A percentile compares a stretch with the other conserved stretches of the same genome.
These are phyloP conservation scores for Platysternon megacephalum DNA, from an alignment of 2,113 vertebrate species.

Conservation along the genomic window DNA sequence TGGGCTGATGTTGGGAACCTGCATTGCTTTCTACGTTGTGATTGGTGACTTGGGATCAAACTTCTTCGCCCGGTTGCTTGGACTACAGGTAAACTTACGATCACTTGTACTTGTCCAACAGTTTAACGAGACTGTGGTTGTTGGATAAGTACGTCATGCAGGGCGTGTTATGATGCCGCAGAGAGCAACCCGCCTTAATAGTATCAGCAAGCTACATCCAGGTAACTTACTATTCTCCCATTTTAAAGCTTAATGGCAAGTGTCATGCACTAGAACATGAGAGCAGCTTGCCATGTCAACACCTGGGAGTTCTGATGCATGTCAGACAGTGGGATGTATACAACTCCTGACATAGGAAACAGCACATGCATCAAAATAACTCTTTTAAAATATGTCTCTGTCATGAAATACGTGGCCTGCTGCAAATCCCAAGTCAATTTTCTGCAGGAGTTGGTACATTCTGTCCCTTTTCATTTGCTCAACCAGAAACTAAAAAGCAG, in stretches of 20 bases:
- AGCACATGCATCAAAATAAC: constrained; percentile 21
- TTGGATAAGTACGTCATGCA: neutral
- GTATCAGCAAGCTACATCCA: accelerated
- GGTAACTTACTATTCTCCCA: accelerated
- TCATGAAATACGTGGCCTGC: neutral
- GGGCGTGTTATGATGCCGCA: neutral
- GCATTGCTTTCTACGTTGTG: constrained; percentile 97
- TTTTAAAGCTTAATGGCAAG: neutral
- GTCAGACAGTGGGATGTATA: neutral
- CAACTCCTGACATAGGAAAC: neutral
- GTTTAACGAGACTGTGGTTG: neutral
- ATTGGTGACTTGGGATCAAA: constrained; percentile 96
- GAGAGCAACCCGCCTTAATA: accelerated
- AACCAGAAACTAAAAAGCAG: neutral
- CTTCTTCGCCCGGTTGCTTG: constrained; percentile 93
- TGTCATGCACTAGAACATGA: neutral
- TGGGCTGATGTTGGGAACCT: constrained; percentile 97
- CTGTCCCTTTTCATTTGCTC: neutral
- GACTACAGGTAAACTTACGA: constrained; percentile 85
- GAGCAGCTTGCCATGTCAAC: neutral
- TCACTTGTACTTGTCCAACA: accelerated
- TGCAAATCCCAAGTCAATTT: neutral
- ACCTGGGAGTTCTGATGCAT: neutral
- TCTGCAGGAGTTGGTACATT: neutral
- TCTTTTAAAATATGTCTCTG: neutral